Evolutionary conservation across 2,888 invertebrate species (phyloP).

Genomic region (Drosophila maculinotata): DNA sequence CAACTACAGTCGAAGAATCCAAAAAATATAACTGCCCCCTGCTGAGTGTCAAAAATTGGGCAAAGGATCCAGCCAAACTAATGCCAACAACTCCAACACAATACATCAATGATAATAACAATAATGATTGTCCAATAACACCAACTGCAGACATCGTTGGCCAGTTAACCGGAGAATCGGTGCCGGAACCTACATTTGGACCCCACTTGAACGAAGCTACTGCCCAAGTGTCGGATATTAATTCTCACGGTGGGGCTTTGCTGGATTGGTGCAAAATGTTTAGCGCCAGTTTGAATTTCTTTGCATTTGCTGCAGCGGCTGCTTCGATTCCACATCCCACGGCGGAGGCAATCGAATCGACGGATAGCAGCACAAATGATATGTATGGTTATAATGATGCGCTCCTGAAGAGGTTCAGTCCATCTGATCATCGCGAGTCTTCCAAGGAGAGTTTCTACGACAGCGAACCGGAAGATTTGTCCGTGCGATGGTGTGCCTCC

Average conservation of each 20-base stretch:
- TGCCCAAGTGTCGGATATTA: constrained; percentile 26
- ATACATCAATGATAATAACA: constrained; percentile 73
- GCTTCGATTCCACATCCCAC: constrained; percentile 69
- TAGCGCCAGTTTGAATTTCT: constrained; percentile 85
- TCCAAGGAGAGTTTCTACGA: constrained; percentile 79
- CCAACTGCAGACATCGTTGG: constrained; percentile 16
- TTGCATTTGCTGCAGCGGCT: constrained; percentile 78
- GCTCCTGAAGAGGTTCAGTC: constrained; percentile 86
- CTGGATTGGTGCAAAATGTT: constrained; percentile 91
- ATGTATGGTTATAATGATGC: constrained; percentile 38
- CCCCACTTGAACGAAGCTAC: constrained; percentile 47
- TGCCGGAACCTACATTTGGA: constrained; percentile 53
- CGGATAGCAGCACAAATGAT: constrained; percentile 33
- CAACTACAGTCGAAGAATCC: constrained; percentile 32
- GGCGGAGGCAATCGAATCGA: constrained; percentile 19
- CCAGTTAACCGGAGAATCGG: constrained; percentile 21
- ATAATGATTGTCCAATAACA: constrained; percentile 54
- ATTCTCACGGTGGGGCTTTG: constrained; percentile 85
- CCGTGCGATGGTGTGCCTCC: constrained; percentile 76
- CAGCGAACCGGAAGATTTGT: constrained; percentile 84
- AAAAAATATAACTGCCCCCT: constrained; percentile 60
- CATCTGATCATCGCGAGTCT: constrained; percentile 73
- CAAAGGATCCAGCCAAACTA: constrained; percentile 75
- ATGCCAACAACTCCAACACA: constrained; percentile 26
- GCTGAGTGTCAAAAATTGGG: constrained; percentile 83